Percentiles rank a stretch among this genome's conserved stretches.
These are phyloP conservation scores for Heteromormyrus szaboi DNA, from an alignment of 2,797 vertebrate species.

Conservation along the genomic window DNA sequence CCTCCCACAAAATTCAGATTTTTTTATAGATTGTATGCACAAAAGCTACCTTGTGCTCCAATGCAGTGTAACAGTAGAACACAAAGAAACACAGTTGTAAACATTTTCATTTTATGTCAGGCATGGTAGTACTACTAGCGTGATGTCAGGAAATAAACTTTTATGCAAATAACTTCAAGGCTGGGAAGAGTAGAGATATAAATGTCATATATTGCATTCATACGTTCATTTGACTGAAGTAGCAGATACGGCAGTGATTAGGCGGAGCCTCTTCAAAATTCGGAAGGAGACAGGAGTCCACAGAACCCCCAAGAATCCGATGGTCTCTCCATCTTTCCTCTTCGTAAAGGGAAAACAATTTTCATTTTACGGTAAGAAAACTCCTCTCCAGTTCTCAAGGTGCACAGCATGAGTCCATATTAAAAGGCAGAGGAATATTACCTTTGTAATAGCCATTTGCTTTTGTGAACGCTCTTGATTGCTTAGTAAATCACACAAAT, in stretches of 20 bases:
- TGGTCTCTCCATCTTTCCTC: not conserved
- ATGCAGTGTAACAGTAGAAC: not conserved
- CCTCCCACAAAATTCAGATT: not conserved
- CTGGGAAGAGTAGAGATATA: not conserved
- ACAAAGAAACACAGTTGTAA: not conserved
- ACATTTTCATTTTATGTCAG: not conserved
- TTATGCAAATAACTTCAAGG: not conserved
- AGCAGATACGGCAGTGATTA: not conserved
- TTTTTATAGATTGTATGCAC: not conserved
- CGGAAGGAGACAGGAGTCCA: not conserved
- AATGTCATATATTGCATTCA: not conserved
- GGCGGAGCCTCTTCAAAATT: not conserved
- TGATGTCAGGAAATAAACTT: not conserved
- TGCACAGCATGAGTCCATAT: slow-evolving; percentile 5
- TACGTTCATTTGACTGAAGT: not conserved
- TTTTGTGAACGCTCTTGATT: slow-evolving; percentile 38
- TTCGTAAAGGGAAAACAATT: not conserved
- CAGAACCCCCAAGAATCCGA: not conserved
- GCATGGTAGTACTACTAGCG: not conserved
- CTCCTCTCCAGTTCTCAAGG: not conserved
- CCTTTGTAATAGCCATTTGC: slow-evolving; percentile 26
- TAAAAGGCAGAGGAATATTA: slow-evolving; percentile 23
- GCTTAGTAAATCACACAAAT: slow-evolving; percentile 40
- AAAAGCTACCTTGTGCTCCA: not conserved
- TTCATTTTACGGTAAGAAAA: not conserved